Conservation (phyloP, 2,797 vertebrate species). For the Onychomys arenicola region DNA sequence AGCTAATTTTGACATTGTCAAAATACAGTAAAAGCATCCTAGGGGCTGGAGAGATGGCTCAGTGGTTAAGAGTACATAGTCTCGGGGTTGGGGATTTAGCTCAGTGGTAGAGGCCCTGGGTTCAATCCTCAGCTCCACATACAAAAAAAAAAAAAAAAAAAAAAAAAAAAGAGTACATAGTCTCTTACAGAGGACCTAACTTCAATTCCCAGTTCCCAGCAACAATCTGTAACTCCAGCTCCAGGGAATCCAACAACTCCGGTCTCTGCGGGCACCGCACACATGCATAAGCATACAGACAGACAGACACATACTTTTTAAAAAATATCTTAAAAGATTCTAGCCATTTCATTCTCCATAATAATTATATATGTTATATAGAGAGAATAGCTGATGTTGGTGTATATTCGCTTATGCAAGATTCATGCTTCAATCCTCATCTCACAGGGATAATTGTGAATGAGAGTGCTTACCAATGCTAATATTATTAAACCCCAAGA, state of each 20-base stretch:
- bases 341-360: neutral
- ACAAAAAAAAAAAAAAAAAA: no score
- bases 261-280: neutral
- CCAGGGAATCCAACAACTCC: neutral
- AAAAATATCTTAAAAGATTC: neutral
- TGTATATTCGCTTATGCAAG: neutral
- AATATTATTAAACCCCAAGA: neutral
- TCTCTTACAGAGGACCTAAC: neutral
- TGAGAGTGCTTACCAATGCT: neutral
- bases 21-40: neutral
- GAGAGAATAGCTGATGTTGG: neutral
- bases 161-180: neutral
- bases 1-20: conserved; percentile 38
- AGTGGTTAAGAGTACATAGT: neutral
- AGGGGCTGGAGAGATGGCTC: neutral
- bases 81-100: no score
- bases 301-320: neutral
- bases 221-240: neutral
- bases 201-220: neutral
- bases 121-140: no score
- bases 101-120: no score
- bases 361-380: no score
- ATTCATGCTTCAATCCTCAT: neutral
- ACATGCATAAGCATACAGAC: neutral
- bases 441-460: neutral